Evolutionary conservation across 2,888 invertebrate genomes (phyloP).

Genomic region (Malthinus flaveolus): DNA sequence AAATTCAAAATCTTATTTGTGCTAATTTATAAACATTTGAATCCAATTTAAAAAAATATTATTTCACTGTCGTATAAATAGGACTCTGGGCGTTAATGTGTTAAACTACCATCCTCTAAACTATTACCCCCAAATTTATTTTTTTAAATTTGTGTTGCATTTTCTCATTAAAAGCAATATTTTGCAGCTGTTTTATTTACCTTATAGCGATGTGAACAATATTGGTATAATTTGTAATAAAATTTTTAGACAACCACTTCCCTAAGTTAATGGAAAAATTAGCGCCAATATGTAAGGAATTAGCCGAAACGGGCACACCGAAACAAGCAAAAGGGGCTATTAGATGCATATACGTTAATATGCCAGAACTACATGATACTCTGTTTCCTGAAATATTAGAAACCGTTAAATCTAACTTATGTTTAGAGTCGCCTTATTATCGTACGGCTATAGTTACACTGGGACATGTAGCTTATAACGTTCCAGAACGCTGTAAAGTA

Average conservation of each 20-base stretch:
- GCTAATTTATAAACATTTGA: no score
- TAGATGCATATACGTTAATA: slow-evolving; percentile 86
- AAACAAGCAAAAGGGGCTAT: slow-evolving; percentile 98
- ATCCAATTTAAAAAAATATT: no score
- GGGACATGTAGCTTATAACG: slow-evolving; percentile 91
- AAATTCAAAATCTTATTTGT: no score
- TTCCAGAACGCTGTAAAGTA: slow-evolving; percentile 86
- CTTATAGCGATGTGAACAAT: no score
- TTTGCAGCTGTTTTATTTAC: no score
- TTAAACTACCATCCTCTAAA: no score
- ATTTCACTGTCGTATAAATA: no score
- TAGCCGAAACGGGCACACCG: slow-evolving; percentile 86
- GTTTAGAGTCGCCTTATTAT: slow-evolving; percentile 77
- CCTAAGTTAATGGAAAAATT: slow-evolving; percentile 76
- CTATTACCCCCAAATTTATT: no score
- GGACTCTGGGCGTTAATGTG: no score
- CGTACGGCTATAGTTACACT: slow-evolving; percentile 92
- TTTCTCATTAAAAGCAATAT: no score
- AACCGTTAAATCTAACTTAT: slow-evolving; percentile 73
- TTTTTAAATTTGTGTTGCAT: no score
- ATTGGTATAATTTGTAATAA: no score
- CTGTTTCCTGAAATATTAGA: slow-evolving; percentile 85
- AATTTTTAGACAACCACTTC: slow-evolving; percentile 67
- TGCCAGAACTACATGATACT: slow-evolving; percentile 69
- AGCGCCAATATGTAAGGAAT: slow-evolving; percentile 84